Percentiles rank a stretch among this genome's conserved stretches.
Conservation (phyloP, 2,888 invertebrate species). For the Cenopis cana region DNA sequence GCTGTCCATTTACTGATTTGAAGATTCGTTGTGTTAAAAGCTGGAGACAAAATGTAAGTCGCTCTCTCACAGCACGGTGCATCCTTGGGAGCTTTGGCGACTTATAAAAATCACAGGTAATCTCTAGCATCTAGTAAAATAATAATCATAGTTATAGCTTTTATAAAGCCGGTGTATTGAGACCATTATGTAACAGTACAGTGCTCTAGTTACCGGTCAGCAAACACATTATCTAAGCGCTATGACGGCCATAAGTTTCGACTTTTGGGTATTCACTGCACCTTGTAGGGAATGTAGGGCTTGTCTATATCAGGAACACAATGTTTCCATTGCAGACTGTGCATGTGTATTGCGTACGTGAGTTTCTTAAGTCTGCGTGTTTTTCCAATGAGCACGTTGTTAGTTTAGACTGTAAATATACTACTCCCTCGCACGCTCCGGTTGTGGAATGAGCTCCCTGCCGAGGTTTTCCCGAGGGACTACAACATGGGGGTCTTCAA, state of each 20-base stretch:
- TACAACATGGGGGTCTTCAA: too few species aligned
- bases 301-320: slow-evolving; percentile 23
- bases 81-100: too few species aligned
- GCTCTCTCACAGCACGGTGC: too few species aligned
- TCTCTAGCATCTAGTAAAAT: neutral
- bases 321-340: slow-evolving; percentile 8
- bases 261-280: slow-evolving; percentile 29
- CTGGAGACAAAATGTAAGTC: too few species aligned
- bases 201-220: slow-evolving; percentile 36
- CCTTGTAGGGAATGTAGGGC: slow-evolving; percentile 8
- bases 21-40: too few species aligned
- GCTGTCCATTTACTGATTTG: too few species aligned
- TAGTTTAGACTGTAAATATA: too few species aligned
- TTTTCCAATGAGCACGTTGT: too few species aligned
- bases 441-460: too few species aligned
- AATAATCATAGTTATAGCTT: neutral
- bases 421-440: too few species aligned
- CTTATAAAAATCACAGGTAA: neutral
- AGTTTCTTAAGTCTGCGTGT: neutral
- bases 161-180: slow-evolving; percentile 16
- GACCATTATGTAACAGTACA: slow-evolving; percentile 34
- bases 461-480: too few species aligned
- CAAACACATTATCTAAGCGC: slow-evolving; percentile 22
- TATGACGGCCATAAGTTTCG: slow-evolving; percentile 25
- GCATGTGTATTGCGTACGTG: neutral